These are phyloP conservation scores for Borostomias antarcticus DNA, from an alignment of 2,797 vertebrate genomes.

Conservation along the genomic window DNA sequence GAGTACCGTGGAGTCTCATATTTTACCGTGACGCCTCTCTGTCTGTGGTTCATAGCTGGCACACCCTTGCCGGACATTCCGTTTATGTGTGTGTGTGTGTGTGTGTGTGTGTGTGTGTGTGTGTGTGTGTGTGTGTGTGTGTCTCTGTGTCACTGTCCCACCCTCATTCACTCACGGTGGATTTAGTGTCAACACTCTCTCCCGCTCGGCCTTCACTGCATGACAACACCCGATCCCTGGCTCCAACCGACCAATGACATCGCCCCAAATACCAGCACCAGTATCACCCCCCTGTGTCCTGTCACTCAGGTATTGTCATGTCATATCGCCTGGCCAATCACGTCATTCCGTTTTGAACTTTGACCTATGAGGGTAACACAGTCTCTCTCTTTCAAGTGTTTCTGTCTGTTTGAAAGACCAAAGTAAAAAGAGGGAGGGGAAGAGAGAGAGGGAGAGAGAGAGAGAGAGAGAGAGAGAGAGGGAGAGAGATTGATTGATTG, in stretches of 20 bases:
- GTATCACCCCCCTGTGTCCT: slow-evolving; percentile 8
- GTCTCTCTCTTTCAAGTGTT: background rate
- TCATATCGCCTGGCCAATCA: slow-evolving; percentile 14
- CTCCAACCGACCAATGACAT: slow-evolving; percentile 18
- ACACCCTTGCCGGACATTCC: slow-evolving; percentile 65
- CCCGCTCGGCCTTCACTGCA: slow-evolving; percentile 1
- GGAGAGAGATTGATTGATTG: background rate
- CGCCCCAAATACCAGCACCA: slow-evolving; percentile 14
- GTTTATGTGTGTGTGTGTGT: slow-evolving; percentile 10
- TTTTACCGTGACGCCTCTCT: slow-evolving; percentile 75
- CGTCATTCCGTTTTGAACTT: slow-evolving; percentile 41
- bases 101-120: slow-evolving; percentile 14
- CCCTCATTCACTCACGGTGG: slow-evolving; percentile 19
- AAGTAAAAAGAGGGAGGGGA: background rate
- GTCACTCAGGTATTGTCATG: background rate
- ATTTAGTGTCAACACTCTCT: slow-evolving; percentile 15
- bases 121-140: slow-evolving; percentile 6
- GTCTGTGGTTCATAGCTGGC: slow-evolving; percentile 70
- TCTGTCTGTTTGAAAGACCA: background rate
- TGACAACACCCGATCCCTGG: slow-evolving; percentile 27
- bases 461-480: background rate
- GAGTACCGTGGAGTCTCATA: slow-evolving; percentile 54
- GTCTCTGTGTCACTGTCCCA: background rate
- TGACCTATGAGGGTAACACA: slow-evolving; percentile 28
- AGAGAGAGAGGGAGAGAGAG: background rate